These are phyloP conservation scores for Pegoplata infirma DNA, from an alignment of 2,888 invertebrate species.

Conservation along the genomic window DNA sequence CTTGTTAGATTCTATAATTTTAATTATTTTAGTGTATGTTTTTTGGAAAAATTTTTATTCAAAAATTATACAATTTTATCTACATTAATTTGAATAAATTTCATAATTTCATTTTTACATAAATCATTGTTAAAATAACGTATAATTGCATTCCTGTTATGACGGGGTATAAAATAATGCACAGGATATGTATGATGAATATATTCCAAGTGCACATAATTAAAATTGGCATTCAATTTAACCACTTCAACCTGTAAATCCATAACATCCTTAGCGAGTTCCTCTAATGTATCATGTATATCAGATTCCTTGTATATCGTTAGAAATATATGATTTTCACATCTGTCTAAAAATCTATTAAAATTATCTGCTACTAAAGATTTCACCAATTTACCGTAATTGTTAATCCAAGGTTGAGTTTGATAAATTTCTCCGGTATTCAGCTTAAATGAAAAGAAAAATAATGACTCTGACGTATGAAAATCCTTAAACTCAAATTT, in stretches of 20 bases:
- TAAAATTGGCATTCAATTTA: slow-evolving; percentile 56
- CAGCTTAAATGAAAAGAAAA: slow-evolving; percentile 33
- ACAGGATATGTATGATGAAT: slow-evolving; percentile 28
- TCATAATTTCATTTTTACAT: background rate
- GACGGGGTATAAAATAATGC: slow-evolving; percentile 41
- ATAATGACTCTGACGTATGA: slow-evolving; percentile 39
- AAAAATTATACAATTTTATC: too few species aligned
- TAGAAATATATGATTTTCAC: slow-evolving; percentile 50
- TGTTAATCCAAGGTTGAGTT: background rate
- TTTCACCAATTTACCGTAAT: slow-evolving; percentile 13
- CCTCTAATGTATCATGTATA: slow-evolving; percentile 2
- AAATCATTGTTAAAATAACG: background rate
- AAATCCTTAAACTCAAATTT: background rate
- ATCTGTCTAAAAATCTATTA: slow-evolving; percentile 52
- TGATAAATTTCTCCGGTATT: slow-evolving; percentile 20
- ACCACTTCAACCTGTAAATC: slow-evolving; percentile 57
- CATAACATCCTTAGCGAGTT: slow-evolving; percentile 37
- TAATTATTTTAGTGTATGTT: too few species aligned
- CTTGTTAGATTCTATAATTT: too few species aligned
- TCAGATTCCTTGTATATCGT: background rate
- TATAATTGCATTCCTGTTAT: slow-evolving; percentile 14
- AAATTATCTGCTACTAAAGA: slow-evolving; percentile 47
- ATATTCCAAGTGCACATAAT: slow-evolving; percentile 56
- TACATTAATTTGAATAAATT: background rate
- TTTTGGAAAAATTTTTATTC: too few species aligned